Base-by-base conservation (phyloP, 2,888 invertebrate species). In the Andrena flavipes region DNA sequence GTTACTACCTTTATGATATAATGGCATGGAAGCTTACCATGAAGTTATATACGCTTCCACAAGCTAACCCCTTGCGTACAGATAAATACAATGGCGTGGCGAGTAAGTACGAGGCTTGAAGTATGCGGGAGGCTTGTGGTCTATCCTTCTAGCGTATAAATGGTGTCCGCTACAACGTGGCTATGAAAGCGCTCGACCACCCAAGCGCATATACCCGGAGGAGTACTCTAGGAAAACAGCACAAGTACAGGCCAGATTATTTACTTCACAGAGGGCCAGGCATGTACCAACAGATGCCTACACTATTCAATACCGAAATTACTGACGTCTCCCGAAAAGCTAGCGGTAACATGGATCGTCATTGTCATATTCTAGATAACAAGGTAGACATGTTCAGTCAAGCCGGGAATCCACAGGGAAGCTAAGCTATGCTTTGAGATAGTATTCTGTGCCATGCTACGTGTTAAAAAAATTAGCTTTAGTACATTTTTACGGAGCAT, bases 1-100 rank as follows among this genome's bases (percentile, higher is more conserved):
- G 82, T 87, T 85, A 82, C 80, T 89, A 87, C 83, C 79, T 88
- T 89, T 85, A 89, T 86, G 88, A 90, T 88, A 85, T 90, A 89
- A 88, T 87, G 83, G 82, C 80, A 87, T 80, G 69, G 78, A 75
- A 84, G 80, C 69, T 85, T 62, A 76, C 75, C 63, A 54, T 62
- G 59, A 81, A 23, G 69, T 59, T 78, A 75, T 69, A 80, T 77
- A 81, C 51, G 49, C 42, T 42, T 63, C 20, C 62, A 35, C 68
- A 51, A 67, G 30, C 6, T 70, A 80, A 62, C 70, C 65, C 54
- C 73, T 65, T 76, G 54, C 76, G 26, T 63, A 59, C 59, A 33
- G 60, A 84, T 56, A 78, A 79, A 76, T 77, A 74, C 68, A 33
- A 70, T 62, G 33, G 26, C 26, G 42, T 23, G 13, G 68, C 59